Evolutionary conservation across 2,888 invertebrate genomes (phyloP).

Genomic region (Notocelia uddmanniana): DNA sequence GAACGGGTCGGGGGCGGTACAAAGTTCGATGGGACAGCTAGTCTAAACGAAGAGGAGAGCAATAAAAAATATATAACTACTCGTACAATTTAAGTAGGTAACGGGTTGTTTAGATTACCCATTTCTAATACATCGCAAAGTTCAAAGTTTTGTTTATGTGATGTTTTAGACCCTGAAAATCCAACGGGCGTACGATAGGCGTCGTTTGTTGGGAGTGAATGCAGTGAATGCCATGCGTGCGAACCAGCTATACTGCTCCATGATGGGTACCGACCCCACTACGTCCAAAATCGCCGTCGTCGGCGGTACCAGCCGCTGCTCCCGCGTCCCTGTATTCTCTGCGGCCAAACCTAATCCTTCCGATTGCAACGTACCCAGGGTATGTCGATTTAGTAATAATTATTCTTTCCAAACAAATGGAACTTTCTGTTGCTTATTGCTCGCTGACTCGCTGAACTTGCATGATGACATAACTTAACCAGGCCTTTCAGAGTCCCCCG

Average conservation of each 20-base stretch:
- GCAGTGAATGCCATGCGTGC: slow-evolving; percentile 78
- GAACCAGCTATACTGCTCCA: slow-evolving; percentile 73
- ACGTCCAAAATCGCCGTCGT: slow-evolving; percentile 65
- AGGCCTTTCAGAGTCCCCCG: too few species aligned
- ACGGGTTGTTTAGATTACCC: too few species aligned
- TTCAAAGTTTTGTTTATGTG: too few species aligned
- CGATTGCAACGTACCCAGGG: slow-evolving; percentile 19
- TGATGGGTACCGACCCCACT: slow-evolving; percentile 65
- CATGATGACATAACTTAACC: neutral
- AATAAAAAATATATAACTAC: too few species aligned
- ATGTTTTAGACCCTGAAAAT: slow-evolving; percentile 65
- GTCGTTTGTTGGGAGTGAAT: slow-evolving; percentile 74
- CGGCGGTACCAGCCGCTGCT: slow-evolving; percentile 72
- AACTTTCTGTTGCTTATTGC: neutral
- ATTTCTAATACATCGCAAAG: too few species aligned
- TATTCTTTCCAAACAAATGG: neutral
- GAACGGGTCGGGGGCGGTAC: too few species aligned
- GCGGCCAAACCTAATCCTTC: slow-evolving; percentile 54
- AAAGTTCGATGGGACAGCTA: too few species aligned
- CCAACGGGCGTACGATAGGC: slow-evolving; percentile 63
- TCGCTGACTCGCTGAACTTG: neutral
- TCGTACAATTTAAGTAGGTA: too few species aligned
- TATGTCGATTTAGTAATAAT: slow-evolving; percentile 5
- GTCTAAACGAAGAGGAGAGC: too few species aligned
- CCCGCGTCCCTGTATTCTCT: slow-evolving; percentile 77